Conservation (phyloP, 2,113 vertebrate genomes). For the Anas platyrhynchos region DNA sequence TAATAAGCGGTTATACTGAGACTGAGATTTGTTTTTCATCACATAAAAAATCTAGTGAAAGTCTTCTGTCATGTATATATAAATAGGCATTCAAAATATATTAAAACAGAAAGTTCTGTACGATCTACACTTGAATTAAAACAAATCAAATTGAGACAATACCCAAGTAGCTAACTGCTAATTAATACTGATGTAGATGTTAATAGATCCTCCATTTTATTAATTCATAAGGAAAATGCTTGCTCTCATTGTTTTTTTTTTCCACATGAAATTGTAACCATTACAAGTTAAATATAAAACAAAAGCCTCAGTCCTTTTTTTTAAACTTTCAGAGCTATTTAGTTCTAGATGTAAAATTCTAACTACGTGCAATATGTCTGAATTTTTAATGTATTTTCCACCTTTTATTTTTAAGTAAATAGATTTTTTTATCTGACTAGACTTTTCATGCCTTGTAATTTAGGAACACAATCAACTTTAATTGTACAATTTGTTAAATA, state of each 20-base stretch:
- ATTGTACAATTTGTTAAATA: neutral
- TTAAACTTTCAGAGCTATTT: constrained; percentile 6
- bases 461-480: neutral
- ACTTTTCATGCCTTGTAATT: neutral
- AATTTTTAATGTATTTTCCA: neutral
- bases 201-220: neutral
- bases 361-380: neutral
- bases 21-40: neutral
- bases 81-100: constrained; percentile 20
- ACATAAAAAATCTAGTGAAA: neutral
- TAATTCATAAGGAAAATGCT: constrained; percentile 19
- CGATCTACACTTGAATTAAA: constrained; percentile 71
- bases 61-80: constrained; percentile 54
- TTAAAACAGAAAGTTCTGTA: constrained; percentile 20
- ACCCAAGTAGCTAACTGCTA: neutral
- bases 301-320: neutral
- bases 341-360: neutral
- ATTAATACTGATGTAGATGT: constrained; percentile 44
- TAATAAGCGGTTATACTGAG: neutral
- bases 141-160: neutral
- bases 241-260: neutral
- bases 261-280: neutral
- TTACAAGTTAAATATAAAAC: constrained; percentile 6
- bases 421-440: neutral
- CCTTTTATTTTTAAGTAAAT: neutral